A percentile compares a stretch with the other conserved stretches of the same genome.
Evolutionary conservation across 2,113 vertebrate genomes (phyloP).

Genomic region (Chlamydotis undulata): DNA sequence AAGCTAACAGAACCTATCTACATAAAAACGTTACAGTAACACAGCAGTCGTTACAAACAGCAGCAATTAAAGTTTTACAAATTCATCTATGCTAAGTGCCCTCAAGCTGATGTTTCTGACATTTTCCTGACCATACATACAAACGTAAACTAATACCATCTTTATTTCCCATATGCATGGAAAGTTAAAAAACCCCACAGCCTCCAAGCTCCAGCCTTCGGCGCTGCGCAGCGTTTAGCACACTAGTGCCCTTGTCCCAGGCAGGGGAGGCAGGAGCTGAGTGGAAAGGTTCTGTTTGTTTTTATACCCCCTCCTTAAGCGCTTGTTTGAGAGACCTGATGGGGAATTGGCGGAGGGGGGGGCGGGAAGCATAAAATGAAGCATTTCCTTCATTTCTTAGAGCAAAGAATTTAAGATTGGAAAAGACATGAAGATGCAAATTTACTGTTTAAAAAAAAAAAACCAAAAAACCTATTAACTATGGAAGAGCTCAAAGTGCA

Average conservation of each 20-base stretch:
- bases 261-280: conserved; percentile 46
- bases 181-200: not conserved
- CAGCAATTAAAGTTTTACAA: conserved; percentile 59
- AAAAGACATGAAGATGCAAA: conserved; percentile 31
- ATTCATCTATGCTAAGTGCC: conserved; percentile 17
- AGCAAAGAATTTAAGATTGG: conserved; percentile 30
- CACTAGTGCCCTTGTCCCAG: conserved; percentile 68
- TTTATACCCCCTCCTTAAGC: conserved; percentile 67
- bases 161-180: conserved; percentile 30
- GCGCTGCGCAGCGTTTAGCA: conserved; percentile 34
- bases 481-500: not conserved
- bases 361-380: conserved; percentile 17
- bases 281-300: conserved; percentile 71
- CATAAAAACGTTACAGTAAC: conserved; percentile 15
- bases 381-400: conserved; percentile 58
- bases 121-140: conserved; percentile 6
- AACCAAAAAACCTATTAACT: not conserved
- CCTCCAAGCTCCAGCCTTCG: not conserved
- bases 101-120: conserved; percentile 13
- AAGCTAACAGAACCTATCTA: not conserved
- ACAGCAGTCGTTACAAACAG: conserved; percentile 45
- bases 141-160: conserved; percentile 47
- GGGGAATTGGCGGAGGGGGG: not conserved
- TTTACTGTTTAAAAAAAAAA: not conserved
- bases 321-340: conserved; percentile 55